Evolutionary conservation across 2,113 vertebrate species (phyloP), one percentile per base, ranked within the genome.

Genomic region (Corydoras sp.): DNA sequence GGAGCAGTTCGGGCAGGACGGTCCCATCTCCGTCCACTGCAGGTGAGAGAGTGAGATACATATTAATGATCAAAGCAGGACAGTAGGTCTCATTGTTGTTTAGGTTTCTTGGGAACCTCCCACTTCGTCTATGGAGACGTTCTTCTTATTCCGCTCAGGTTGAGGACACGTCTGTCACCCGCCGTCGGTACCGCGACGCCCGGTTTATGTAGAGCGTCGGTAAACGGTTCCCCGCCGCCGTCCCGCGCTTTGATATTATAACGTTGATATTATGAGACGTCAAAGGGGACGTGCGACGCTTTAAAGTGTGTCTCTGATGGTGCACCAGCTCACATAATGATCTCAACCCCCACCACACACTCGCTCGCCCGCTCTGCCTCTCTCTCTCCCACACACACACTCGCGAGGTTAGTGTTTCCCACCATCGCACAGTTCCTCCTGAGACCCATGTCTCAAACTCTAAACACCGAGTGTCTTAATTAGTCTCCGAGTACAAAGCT

Each of bases 1-100:
- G 93, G 97, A 98, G 79, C 97, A 99, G 90, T 98, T 99, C 30
- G 97, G 97, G 68, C 97, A 99, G 85, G 97, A 99, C 0, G 97
- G 97, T 4, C 97, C 97, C 18, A 99, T 99, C 83, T 94, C 95
- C 55, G 96, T 98, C 74, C 96, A 99, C 86, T 99, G 97, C 96
- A 99, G 96, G 97, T 98, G 80, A 67, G 85, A 55, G 6, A 29
- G 15, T 49, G 14, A 59, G n/a, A 58, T 3, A 18, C n/a, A 13
- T 5, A 24, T n/a, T 1, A 56, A 56, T n/a, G 12, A 56, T 1
- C n/a, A 56, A n/a, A n/a, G 15, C 18, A 24, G 18, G 18, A 24
- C 18, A 24, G 1, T 24, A 24, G 18, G 18, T 24, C 18, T 24
- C 18, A 24, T 24, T 24, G 18, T 24, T 24, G 18, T 24, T 24